phyloP scores from a whole-genome alignment of 2,797 vertebrate species.

The Chelidonichthys spinosus region DNA sequence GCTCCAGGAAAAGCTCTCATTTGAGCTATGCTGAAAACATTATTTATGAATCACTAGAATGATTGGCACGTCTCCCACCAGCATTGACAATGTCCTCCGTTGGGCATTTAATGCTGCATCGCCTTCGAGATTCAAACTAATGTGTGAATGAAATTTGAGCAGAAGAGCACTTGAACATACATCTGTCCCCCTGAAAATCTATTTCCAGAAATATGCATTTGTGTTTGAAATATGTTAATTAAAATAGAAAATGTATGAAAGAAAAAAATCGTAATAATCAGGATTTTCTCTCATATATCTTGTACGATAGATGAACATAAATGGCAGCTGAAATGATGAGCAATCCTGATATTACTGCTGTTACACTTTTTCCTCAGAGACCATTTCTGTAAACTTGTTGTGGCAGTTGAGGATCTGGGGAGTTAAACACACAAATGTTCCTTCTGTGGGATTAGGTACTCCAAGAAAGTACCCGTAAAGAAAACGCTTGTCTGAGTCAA shows the following conservation, averaged over 20 bases:
- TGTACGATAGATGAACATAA: conserved; percentile 37
- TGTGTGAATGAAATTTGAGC: conserved; percentile 51
- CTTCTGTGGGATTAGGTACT: conserved; percentile 32
- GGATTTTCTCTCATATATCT: conserved; percentile 44
- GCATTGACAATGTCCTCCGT: neutral
- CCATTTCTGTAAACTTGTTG: conserved; percentile 62
- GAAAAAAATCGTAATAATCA: conserved; percentile 38
- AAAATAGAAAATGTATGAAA: conserved; percentile 45
- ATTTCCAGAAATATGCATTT: conserved; percentile 54
- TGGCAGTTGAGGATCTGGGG: conserved; percentile 61
- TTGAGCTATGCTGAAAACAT: conserved; percentile 13
- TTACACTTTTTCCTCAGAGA: conserved; percentile 31
- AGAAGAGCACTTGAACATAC: conserved; percentile 74
- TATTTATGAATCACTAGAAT: conserved; percentile 21
- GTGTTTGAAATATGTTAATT: conserved; percentile 41
- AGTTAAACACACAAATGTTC: conserved; percentile 27
- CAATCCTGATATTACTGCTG: conserved; percentile 30
- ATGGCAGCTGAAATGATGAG: conserved; percentile 47
- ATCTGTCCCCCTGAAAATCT: conserved; percentile 50
- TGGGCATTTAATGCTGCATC: neutral
- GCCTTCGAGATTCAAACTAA: conserved; percentile 7
- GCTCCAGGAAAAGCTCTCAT: neutral
- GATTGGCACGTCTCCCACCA: conserved; percentile 20
- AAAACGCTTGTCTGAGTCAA: conserved; percentile 51
- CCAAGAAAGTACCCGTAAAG: conserved; percentile 22